Conservation (phyloP, 2,113 vertebrate species). For the Holacanthus passer region DNA sequence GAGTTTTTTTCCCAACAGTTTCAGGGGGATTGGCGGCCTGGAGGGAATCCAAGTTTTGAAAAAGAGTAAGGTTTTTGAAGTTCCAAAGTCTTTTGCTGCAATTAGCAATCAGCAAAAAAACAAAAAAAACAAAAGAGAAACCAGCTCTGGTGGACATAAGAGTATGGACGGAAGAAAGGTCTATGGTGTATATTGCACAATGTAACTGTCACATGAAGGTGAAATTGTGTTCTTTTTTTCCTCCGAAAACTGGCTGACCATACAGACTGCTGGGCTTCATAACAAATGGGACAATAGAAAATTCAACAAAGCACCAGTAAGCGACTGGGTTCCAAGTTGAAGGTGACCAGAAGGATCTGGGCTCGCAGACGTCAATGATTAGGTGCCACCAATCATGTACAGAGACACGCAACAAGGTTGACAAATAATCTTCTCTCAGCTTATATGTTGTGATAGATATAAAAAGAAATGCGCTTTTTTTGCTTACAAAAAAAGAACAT, state of each 20-base stretch:
- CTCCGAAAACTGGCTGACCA: conserved; percentile 62
- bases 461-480: conserved; percentile 56
- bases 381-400: conserved; percentile 60
- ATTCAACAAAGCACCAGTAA: conserved; percentile 70
- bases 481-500: conserved; percentile 48
- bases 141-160: conserved; percentile 64
- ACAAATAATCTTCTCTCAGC: conserved; percentile 78
- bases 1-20: conserved; percentile 71
- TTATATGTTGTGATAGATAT: conserved; percentile 78
- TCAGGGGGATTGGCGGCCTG: conserved; percentile 59
- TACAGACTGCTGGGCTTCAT: conserved; percentile 57
- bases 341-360: conserved; percentile 71
- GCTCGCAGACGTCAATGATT: conserved; percentile 70
- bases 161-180: conserved; percentile 81
- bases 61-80: conserved; percentile 65
- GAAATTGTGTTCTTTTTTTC: conserved; percentile 62
- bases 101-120: conserved; percentile 57
- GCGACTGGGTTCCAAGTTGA: conserved; percentile 62
- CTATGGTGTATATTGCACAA: conserved; percentile 85
- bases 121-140: conserved; percentile 34
- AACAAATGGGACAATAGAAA: conserved; percentile 54
- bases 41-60: conserved; percentile 71
- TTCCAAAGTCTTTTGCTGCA: conserved; percentile 75
- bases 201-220: conserved; percentile 76
- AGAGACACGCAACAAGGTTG: conserved; percentile 54